Percentiles rank a stretch among this genome's conserved stretches.
Conservation (phyloP, 2,888 invertebrate species). For the Tribolium freemani region DNA sequence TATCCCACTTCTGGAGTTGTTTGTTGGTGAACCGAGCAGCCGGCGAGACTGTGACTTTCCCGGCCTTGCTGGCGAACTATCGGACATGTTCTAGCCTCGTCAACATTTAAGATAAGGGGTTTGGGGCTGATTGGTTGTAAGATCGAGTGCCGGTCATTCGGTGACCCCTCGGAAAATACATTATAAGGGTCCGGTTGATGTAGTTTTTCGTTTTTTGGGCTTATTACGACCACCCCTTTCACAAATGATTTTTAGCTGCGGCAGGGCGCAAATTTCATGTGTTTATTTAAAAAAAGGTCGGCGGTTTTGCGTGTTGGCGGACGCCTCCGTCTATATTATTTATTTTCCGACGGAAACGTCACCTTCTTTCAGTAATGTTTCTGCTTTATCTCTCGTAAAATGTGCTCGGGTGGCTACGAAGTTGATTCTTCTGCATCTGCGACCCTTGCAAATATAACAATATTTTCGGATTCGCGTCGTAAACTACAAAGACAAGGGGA, state of each 20-base stretch:
- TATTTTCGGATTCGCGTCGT: slow-evolving; percentile 21
- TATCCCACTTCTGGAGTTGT: slow-evolving; percentile 65
- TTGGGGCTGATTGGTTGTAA: slow-evolving; percentile 61
- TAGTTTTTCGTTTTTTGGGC: slow-evolving; percentile 32
- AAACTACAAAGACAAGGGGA: slow-evolving; percentile 1
- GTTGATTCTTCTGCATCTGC: slow-evolving; percentile 34
- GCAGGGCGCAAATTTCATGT: slow-evolving; percentile 14
- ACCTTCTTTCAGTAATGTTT: slow-evolving; percentile 56
- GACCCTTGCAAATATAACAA: slow-evolving; percentile 34
- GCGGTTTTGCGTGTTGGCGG: slow-evolving; percentile 28
- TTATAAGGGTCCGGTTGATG: slow-evolving; percentile 51
- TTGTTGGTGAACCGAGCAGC: slow-evolving; percentile 60
- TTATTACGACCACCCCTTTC: slow-evolving; percentile 21
- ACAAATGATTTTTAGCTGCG: slow-evolving; percentile 14
- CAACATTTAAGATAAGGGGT: slow-evolving; percentile 60
- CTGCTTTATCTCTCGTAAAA: slow-evolving; percentile 62
- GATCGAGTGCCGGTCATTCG: slow-evolving; percentile 64
- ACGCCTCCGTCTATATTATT: slow-evolving; percentile 46
- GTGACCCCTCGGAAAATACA: slow-evolving; percentile 62
- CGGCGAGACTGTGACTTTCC: slow-evolving; percentile 58
- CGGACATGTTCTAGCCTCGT: slow-evolving; percentile 50
- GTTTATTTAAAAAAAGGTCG: slow-evolving; percentile 22
- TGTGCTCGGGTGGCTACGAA: slow-evolving; percentile 51
- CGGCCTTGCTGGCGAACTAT: neutral
- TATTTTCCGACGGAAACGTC: slow-evolving; percentile 51